Evolutionary conservation across 2,113 vertebrate species (phyloP), one percentile per base, ranked within the genome.

Genomic region (Eleginops maclovinus): DNA sequence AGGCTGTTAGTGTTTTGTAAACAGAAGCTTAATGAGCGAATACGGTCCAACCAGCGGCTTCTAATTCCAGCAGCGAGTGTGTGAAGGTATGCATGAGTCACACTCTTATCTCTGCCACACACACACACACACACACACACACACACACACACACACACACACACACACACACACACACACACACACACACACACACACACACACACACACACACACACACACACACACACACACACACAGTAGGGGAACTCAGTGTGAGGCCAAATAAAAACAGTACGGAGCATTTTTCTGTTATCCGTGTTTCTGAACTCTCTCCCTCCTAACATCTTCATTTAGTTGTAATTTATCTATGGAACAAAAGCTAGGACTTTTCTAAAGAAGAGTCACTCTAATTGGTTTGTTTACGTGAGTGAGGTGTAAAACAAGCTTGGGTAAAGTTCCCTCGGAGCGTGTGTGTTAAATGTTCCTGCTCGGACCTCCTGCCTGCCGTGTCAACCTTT

Each of bases 401-500:
- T 1, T 11, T 28, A 8, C 9, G 17, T n/a, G 10, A 17, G 40
- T 31, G 60, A 49, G 43, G 11, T 44, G 40, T 3, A 15, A 31
- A 70, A 70, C 36, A 44, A 58, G 54, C 55, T 15, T 17, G 8
- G 15, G 2, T 19, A 36, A 75, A 73, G 67, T 68, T 83, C 12
- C 24, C n/a, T 12, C 55, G 1, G 43, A 24, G 44, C 36, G 22
- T 16, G 59, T 54, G 71, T 61, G 75, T 83, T 83, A 72, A 66
- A n/a, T 43, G 26, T 26, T 55, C 41, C 58, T 21, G 28, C 31
- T 36, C 5, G 46, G 81, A 78, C 82, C 71, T 78, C 84, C 82
- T 31, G 36, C 67, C 77, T 77, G 77, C 51, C 77, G 14, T 58
- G 60, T 81, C 87, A 87, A 85, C 84, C 89, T 88, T 91, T 85